phyloP scores from a whole-genome alignment of 2,113 vertebrate genomes.

The Pan troglodytes region NHGRI_mPanTro3-v2.1_pri NC_072407.2:79460501-79461000 shows the following conservation, averaged over 20 bases:
- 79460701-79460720: not conserved
- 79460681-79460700: not conserved
- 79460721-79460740: not conserved
- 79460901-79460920: not conserved
- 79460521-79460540: not conserved
- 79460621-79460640: not conserved
- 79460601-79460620: not conserved
- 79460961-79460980: not conserved
- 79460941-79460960: not conserved
- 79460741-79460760: not conserved
- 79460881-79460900: slow-evolving; percentile 1
- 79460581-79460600: slow-evolving; percentile 23
- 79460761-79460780: slow-evolving; percentile 17
- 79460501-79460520: slow-evolving; percentile 1
- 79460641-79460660: slow-evolving; percentile 6
- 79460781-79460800: not conserved
- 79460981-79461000: not conserved
- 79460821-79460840: not conserved
- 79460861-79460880: not conserved
- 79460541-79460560: not conserved
- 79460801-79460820: not conserved
- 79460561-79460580: not conserved
- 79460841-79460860: not conserved
- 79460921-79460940: not conserved
- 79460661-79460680: not conserved